phyloP scores from a whole-genome alignment of 2,888 invertebrate genomes.

The Apamea epomidion region DNA sequence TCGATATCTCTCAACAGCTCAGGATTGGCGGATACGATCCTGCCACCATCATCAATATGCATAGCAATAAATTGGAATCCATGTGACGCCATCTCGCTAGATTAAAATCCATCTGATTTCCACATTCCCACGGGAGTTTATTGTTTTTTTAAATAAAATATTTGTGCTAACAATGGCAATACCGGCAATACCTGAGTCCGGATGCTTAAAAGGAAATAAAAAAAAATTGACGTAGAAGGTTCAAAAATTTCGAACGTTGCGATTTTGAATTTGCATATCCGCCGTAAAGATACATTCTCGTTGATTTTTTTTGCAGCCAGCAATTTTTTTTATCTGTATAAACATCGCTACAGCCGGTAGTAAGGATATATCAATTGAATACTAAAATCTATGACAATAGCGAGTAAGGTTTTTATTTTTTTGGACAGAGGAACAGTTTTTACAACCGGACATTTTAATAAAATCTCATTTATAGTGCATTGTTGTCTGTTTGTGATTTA shows the following conservation, averaged over 20 bases:
- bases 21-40: too few species aligned
- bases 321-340: slow-evolving; percentile 58
- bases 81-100: background rate
- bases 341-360: slow-evolving; percentile 73
- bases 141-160: slow-evolving; percentile 10
- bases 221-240: slow-evolving; percentile 14
- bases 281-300: slow-evolving; percentile 60
- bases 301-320: slow-evolving; percentile 29
- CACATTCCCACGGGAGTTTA: slow-evolving; percentile 1
- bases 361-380: slow-evolving; percentile 74
- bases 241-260: slow-evolving; percentile 38
- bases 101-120: slow-evolving; percentile 9
- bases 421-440: slow-evolving; percentile 72
- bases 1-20: too few species aligned
- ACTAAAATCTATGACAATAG: slow-evolving; percentile 80
- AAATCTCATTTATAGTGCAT: slow-evolving; percentile 72
- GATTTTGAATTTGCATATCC: slow-evolving; percentile 71
- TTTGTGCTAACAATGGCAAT: slow-evolving; percentile 16
- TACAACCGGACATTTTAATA: slow-evolving; percentile 71
- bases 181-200: slow-evolving; percentile 13
- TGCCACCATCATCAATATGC: background rate
- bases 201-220: slow-evolving; percentile 54
- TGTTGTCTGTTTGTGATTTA: slow-evolving; percentile 69
- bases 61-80: slow-evolving; percentile 6
- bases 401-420: slow-evolving; percentile 70